phyloP scores from a whole-genome alignment of 2,113 vertebrate genomes.

The Hippocampus guttulatus region DNA sequence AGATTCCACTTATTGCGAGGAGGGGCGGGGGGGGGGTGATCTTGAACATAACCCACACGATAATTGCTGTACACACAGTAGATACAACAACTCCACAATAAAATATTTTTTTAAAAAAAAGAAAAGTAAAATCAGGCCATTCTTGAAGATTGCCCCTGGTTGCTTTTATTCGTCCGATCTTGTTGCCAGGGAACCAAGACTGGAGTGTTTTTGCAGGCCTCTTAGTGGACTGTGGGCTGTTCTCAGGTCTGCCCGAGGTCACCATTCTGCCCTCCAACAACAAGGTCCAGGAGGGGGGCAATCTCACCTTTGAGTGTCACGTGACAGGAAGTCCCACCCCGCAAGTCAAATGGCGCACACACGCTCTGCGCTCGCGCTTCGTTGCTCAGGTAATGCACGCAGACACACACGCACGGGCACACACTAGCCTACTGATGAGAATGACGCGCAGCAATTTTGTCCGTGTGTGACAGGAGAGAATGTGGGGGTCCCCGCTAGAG shows the following conservation, averaged over 20 bases:
- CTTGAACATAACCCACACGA: too few species aligned
- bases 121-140: too few species aligned
- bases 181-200: constrained; percentile 49
- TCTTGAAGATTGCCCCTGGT: too few species aligned
- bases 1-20: too few species aligned
- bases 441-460: neutral
- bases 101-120: too few species aligned
- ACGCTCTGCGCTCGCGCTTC: constrained; percentile 54
- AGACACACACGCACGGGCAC: too few species aligned
- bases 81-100: too few species aligned
- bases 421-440: neutral
- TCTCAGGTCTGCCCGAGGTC: constrained; percentile 69
- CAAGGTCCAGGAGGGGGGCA: constrained; percentile 67
- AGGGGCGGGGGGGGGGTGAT: too few species aligned
- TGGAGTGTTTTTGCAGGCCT: neutral
- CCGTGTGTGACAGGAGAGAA: constrained; percentile 42
- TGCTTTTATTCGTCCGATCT: neutral
- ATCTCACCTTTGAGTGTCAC: constrained; percentile 70
- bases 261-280: constrained; percentile 38
- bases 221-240: constrained; percentile 6
- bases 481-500: constrained; percentile 53
- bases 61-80: too few species aligned
- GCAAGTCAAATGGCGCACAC: constrained; percentile 62
- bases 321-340: constrained; percentile 71
- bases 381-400: constrained; percentile 51